Conservation (phyloP, 2,888 invertebrate genomes). For the Eueremaeus valkanovi region DNA sequence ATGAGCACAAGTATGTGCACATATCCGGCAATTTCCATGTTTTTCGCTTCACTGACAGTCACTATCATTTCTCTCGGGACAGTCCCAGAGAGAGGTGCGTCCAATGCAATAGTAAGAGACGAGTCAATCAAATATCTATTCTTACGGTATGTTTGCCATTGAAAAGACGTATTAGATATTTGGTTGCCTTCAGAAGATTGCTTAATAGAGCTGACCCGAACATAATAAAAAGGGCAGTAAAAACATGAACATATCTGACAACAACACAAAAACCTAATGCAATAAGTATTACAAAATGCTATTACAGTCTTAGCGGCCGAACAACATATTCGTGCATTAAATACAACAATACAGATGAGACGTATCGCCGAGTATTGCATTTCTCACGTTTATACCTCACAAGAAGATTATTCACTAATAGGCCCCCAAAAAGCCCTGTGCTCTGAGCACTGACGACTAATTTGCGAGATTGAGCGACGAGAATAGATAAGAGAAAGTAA, state of each 20-base stretch:
- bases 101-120: neutral
- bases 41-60: slow-evolving; percentile 4
- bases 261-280: neutral
- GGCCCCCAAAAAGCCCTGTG: neutral
- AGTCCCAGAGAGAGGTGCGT: slow-evolving; percentile 11
- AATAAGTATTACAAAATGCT: slow-evolving; percentile 1
- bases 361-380: slow-evolving; percentile 21
- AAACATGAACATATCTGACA: neutral
- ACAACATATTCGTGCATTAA: slow-evolving; percentile 24
- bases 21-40: slow-evolving; percentile 29
- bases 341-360: neutral
- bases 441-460: slow-evolving; percentile 17
- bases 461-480: neutral
- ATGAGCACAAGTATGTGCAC: neutral
- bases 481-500: neutral
- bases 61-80: slow-evolving; percentile 20
- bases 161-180: neutral
- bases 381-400: slow-evolving; percentile 36
- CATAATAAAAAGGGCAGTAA: slow-evolving; percentile 14
- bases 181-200: neutral
- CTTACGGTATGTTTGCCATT: neutral
- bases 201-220: neutral
- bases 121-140: slow-evolving; percentile 30
- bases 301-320: neutral
- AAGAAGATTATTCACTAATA: slow-evolving; percentile 29